These are phyloP conservation scores for Urophycis tenuis DNA, from an alignment of 2,797 vertebrate genomes.

Conservation along the genomic window DNA sequence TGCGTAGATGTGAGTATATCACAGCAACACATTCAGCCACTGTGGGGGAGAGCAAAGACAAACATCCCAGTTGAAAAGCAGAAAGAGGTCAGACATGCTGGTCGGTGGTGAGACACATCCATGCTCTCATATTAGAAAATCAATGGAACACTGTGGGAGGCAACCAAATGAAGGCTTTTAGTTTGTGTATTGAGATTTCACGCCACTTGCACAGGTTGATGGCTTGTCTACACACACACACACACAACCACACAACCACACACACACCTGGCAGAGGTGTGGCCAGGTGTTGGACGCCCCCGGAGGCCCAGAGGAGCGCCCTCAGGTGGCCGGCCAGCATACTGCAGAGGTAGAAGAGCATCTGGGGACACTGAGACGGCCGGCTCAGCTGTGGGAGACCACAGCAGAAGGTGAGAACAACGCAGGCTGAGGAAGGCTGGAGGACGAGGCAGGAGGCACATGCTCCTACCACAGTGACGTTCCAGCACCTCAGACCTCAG, in stretches of 20 bases:
- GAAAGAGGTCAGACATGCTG: constrained; percentile 20
- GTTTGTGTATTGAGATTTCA: neutral
- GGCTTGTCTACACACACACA: constrained; percentile 2
- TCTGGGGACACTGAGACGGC: constrained; percentile 70
- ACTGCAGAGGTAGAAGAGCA: constrained; percentile 83
- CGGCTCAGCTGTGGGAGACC: constrained; percentile 69
- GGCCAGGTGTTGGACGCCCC: constrained; percentile 57
- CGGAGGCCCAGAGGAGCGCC: constrained; percentile 65
- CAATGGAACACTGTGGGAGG: neutral
- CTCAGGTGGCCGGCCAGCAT: constrained; percentile 77
- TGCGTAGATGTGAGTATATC: constrained; percentile 59
- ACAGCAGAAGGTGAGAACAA: neutral
- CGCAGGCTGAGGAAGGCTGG: neutral
- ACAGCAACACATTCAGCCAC: constrained; percentile 59
- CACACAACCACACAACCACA: neutral
- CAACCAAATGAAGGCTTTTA: neutral
- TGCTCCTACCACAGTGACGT: neutral
- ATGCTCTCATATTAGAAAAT: neutral
- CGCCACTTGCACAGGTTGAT: neutral
- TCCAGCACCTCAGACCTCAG: neutral
- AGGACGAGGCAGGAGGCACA: neutral
- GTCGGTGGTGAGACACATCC: neutral
- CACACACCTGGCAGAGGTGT: constrained; percentile 66
- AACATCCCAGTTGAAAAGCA: constrained; percentile 7
- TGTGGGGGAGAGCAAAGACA: constrained; percentile 33